These are phyloP conservation scores for Tetramorium simillimum DNA, from an alignment of 1,140 invertebrate genomes.

Conservation along the genomic window DNA sequence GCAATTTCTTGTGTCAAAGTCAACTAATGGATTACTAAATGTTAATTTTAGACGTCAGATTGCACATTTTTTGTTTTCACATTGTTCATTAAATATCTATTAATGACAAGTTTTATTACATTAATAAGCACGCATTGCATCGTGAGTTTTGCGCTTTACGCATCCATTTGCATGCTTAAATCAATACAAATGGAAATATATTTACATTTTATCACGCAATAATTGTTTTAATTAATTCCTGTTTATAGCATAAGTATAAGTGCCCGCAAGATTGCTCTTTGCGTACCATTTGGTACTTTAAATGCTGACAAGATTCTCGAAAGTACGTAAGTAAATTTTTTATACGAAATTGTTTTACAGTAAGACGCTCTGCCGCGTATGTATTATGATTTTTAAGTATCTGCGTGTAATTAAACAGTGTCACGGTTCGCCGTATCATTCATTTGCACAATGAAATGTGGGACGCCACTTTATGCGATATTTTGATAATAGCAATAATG, in stretches of 20 bases:
- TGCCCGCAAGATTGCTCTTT: background rate
- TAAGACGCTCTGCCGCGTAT: background rate
- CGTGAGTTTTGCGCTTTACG: background rate
- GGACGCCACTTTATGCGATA: background rate
- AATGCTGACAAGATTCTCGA: background rate
- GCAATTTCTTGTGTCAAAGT: background rate
- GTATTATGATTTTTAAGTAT: background rate
- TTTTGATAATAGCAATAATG: background rate
- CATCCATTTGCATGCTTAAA: background rate
- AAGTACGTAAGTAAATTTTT: background rate
- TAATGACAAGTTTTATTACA: background rate
- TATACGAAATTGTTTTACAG: background rate
- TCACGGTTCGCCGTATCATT: background rate
- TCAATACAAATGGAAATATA: background rate
- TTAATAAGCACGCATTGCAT: background rate
- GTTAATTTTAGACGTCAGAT: background rate
- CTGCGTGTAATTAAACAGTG: background rate
- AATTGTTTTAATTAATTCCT: conserved; percentile 13
- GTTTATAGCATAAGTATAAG: background rate
- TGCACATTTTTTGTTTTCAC: background rate
- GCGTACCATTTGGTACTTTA: background rate
- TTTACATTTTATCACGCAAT: background rate
- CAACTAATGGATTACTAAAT: conserved; percentile 1
- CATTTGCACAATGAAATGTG: background rate
- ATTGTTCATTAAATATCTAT: background rate